phyloP scores from a whole-genome alignment of 2,888 invertebrate genomes.

The Cerastoderma edule region DNA sequence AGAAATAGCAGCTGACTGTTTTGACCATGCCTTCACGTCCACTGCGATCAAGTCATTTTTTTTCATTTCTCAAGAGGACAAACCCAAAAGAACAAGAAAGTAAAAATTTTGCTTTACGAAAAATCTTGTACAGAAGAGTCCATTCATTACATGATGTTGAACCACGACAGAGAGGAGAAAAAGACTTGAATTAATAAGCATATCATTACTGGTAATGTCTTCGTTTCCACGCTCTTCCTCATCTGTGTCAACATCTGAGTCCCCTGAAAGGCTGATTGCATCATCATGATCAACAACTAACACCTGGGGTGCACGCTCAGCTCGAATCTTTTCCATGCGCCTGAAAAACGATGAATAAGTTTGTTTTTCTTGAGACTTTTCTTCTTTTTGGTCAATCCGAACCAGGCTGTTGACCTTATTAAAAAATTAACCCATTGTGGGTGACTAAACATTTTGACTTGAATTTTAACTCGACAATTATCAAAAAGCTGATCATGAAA shows the following conservation, averaged over 20 bases:
- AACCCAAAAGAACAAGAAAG: too few species aligned
- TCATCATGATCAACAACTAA: conserved; percentile 78
- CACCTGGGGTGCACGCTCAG: conserved; percentile 77
- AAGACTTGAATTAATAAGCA: conserved; percentile 54
- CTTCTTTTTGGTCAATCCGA: too few species aligned
- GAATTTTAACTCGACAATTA: too few species aligned
- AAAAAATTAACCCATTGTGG: too few species aligned
- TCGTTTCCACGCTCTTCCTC: conserved; percentile 40
- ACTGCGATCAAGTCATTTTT: too few species aligned
- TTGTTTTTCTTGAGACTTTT: too few species aligned
- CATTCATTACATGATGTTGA: background rate
- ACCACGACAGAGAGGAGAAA: conserved; percentile 14
- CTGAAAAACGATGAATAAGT: conserved; percentile 55
- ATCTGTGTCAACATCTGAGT: conserved; percentile 60
- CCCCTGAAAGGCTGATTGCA: conserved; percentile 64
- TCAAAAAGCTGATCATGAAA: too few species aligned
- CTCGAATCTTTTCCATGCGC: conserved; percentile 72
- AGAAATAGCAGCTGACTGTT: background rate
- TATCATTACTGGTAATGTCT: conserved; percentile 51
- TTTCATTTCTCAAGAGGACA: background rate
- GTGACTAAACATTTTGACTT: too few species aligned
- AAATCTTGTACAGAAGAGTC: too few species aligned
- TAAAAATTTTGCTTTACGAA: too few species aligned
- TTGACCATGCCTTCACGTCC: background rate
- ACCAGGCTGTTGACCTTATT: too few species aligned